Evolutionary conservation across 2,797 vertebrate genomes (phyloP).

Genomic region (Mormyrus hasselquistii): DNA sequence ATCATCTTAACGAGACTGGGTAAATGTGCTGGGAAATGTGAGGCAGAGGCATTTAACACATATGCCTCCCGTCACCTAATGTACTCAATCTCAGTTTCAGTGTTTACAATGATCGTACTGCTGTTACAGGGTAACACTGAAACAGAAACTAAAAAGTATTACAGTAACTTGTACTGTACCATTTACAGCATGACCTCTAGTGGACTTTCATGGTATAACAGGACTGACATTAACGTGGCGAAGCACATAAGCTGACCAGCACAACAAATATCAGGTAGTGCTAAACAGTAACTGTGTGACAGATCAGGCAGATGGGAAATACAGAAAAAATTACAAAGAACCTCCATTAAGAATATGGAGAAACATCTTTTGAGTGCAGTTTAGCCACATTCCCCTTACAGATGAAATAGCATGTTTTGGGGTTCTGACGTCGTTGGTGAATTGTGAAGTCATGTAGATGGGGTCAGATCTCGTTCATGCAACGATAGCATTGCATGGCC

Average conservation of each 20-base stretch:
- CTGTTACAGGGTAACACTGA: not conserved
- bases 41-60: not conserved
- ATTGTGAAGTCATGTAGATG: not conserved
- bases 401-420: not conserved
- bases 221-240: not conserved
- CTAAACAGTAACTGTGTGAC: not conserved
- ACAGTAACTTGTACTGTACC: not conserved
- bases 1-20: not conserved
- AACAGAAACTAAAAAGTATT: not conserved
- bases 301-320: not conserved
- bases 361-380: not conserved
- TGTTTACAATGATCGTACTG: not conserved
- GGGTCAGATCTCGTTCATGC: not conserved
- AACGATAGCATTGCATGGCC: not conserved
- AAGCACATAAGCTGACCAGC: not conserved
- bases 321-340: not conserved
- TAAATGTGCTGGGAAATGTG: not conserved
- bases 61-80: not conserved
- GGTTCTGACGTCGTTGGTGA: not conserved
- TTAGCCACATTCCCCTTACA: not conserved
- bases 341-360: not conserved
- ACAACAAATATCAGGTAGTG: not conserved
- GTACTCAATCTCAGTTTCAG: not conserved
- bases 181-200: slow-evolving; percentile 18
- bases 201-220: not conserved